These are phyloP conservation scores for Montipora capricornis DNA, from an alignment of 64 coral and sea anemone species.

Conservation along the genomic window DNA sequence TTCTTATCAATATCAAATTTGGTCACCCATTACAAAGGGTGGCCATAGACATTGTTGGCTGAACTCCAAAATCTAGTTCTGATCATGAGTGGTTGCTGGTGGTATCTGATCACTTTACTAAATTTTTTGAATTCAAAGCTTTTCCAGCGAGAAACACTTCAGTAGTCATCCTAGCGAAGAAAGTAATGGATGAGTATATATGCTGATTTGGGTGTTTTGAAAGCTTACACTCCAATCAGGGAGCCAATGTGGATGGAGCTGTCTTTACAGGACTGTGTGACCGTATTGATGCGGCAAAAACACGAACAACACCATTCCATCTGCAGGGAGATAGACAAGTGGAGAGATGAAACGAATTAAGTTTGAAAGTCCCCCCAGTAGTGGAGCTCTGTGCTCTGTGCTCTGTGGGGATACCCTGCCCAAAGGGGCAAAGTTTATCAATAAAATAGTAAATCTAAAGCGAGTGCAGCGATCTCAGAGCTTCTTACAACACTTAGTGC, in stretches of 20 bases:
- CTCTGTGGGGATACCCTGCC: too few relatives aligned
- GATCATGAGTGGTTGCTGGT: conserved; percentile 35
- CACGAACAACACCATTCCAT: neutral
- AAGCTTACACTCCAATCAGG: neutral
- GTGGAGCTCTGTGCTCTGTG: too few relatives aligned
- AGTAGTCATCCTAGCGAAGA: conserved; percentile 16
- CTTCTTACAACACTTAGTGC: conserved; percentile 27
- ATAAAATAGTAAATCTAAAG: neutral
- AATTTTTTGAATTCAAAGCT: conserved; percentile 11
- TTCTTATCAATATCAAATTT: conserved; percentile 21
- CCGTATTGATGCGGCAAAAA: conserved; percentile 14
- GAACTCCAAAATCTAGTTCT: conserved; percentile 3
- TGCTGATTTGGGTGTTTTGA: conserved; percentile 14
- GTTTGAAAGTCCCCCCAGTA: too few relatives aligned
- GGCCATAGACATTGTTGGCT: conserved; percentile 43
- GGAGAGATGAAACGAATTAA: neutral
- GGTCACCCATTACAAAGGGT: conserved; percentile 39
- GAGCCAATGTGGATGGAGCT: conserved; percentile 2
- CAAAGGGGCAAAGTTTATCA: too few relatives aligned
- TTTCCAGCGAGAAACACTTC: conserved; percentile 21
- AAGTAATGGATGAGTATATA: neutral
- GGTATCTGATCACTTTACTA: conserved; percentile 56
- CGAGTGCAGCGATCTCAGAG: conserved; percentile 4
- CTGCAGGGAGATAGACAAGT: conserved; percentile 5
- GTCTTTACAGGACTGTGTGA: conserved; percentile 11